Evolutionary conservation across 2,888 invertebrate genomes (phyloP).

Genomic region (Synanthedon vespiformis): DNA sequence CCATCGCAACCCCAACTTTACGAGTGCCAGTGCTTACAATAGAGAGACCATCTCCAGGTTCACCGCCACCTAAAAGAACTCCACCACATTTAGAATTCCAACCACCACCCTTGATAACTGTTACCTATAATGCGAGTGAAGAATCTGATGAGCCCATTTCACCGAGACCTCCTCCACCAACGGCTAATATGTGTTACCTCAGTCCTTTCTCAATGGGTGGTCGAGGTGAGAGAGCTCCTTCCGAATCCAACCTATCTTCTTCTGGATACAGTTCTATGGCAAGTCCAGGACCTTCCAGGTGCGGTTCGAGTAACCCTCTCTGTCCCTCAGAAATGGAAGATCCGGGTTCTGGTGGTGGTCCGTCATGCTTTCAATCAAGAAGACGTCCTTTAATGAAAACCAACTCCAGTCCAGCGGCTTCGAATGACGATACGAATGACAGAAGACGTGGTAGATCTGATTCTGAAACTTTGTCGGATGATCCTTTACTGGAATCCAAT

Average conservation of each 20-base stretch:
- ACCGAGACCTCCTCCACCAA: constrained; percentile 69
- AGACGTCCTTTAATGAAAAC: constrained; percentile 74
- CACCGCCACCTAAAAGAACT: constrained; percentile 71
- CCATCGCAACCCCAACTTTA: constrained; percentile 60
- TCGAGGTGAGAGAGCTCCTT: constrained; percentile 79
- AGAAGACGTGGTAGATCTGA: constrained; percentile 75
- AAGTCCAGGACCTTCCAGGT: constrained; percentile 84
- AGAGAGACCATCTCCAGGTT: constrained; percentile 78
- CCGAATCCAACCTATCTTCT: constrained; percentile 86
- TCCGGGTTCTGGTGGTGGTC: constrained; percentile 72
- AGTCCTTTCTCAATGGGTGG: constrained; percentile 83
- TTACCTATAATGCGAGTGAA: constrained; percentile 82
- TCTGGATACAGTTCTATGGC: constrained; percentile 90
- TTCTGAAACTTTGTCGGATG: constrained; percentile 81
- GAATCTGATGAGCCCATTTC: constrained; percentile 82
- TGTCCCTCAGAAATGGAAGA: constrained; percentile 83
- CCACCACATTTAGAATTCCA: constrained; percentile 76
- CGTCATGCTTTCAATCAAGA: constrained; percentile 65
- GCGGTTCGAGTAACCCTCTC: constrained; percentile 84
- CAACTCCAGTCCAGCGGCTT: constrained; percentile 60
- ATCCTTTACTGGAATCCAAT: constrained; percentile 77
- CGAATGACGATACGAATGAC: constrained; percentile 56
- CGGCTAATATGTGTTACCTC: constrained; percentile 77
- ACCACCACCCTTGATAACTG: constrained; percentile 78
- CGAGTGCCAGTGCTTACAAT: constrained; percentile 75